A percentile compares a stretch with the other conserved stretches of the same genome.
phyloP scores from a whole-genome alignment of 37 sponge, comb jelly and placozoan genomes.

The Bolinopsis microptera region DNA sequence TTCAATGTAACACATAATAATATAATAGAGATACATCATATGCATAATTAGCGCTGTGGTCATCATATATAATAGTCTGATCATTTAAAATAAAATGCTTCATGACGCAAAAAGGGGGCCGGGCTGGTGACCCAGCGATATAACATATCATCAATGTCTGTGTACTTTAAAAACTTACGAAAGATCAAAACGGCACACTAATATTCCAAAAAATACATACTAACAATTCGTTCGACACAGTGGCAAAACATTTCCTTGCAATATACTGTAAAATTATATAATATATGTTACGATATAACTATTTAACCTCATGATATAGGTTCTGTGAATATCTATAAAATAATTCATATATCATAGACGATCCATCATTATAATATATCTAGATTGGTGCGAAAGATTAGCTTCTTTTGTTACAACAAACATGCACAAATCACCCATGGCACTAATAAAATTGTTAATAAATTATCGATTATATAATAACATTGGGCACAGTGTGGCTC shows the following conservation, averaged over 20 bases:
- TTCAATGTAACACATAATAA: neutral
- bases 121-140: no score
- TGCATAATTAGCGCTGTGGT: neutral
- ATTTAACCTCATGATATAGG: neutral
- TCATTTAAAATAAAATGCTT: neutral
- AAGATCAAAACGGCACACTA: neutral
- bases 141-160: neutral
- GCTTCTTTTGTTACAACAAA: neutral
- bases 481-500: neutral
- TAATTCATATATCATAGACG: neutral
- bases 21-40: no score
- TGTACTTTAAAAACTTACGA: neutral
- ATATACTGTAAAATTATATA: neutral
- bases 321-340: neutral
- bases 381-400: neutral
- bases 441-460: constrained; percentile 24
- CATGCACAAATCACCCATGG: neutral
- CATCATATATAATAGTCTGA: neutral
- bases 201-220: neutral
- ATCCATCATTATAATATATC: neutral
- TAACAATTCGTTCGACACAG: neutral
- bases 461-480: constrained; percentile 18
- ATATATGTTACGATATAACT: neutral
- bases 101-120: neutral
- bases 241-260: neutral